Evolutionary conservation across 2,113 vertebrate species (phyloP).

Genomic region (Cyprinodon tularosa): DNA sequence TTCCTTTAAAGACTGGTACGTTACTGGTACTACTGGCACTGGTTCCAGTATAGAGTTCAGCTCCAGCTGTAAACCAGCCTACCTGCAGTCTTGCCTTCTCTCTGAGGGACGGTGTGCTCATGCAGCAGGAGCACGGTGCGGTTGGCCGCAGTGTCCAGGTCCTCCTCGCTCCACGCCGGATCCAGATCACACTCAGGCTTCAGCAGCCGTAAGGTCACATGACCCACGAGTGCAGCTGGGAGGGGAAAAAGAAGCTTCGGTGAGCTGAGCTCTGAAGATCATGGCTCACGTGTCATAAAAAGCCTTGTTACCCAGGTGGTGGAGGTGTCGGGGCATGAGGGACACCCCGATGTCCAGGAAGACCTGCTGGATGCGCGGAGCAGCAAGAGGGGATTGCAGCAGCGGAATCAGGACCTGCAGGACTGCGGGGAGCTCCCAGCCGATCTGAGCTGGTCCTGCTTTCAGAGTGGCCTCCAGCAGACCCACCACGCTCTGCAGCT

Average conservation of each 20-base stretch:
- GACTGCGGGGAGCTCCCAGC: slow-evolving; percentile 87
- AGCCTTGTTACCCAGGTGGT: slow-evolving; percentile 82
- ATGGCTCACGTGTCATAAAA: neutral
- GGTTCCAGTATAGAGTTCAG: no score
- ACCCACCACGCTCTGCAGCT: slow-evolving; percentile 84
- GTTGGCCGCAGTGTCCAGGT: slow-evolving; percentile 84
- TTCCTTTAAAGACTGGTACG: no score
- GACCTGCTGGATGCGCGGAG: slow-evolving; percentile 84
- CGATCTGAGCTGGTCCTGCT: slow-evolving; percentile 84
- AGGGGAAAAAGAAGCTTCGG: neutral
- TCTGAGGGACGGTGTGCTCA: slow-evolving; percentile 82
- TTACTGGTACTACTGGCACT: no score
- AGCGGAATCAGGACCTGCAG: slow-evolving; percentile 88
- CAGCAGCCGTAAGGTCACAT: slow-evolving; percentile 91
- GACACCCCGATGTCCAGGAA: slow-evolving; percentile 88
- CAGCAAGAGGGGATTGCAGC: slow-evolving; percentile 90
- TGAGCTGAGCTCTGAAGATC: neutral
- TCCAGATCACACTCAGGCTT: slow-evolving; percentile 92
- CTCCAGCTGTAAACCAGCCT: neutral
- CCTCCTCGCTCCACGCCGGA: slow-evolving; percentile 91
- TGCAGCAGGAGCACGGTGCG: slow-evolving; percentile 87
- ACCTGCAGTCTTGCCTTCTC: slow-evolving; percentile 82
- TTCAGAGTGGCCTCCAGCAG: slow-evolving; percentile 84
- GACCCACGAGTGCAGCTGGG: slow-evolving; percentile 88
- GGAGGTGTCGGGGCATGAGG: slow-evolving; percentile 88